Conservation (phyloP, 2,113 vertebrate species). For the Butorides virescens region DNA sequence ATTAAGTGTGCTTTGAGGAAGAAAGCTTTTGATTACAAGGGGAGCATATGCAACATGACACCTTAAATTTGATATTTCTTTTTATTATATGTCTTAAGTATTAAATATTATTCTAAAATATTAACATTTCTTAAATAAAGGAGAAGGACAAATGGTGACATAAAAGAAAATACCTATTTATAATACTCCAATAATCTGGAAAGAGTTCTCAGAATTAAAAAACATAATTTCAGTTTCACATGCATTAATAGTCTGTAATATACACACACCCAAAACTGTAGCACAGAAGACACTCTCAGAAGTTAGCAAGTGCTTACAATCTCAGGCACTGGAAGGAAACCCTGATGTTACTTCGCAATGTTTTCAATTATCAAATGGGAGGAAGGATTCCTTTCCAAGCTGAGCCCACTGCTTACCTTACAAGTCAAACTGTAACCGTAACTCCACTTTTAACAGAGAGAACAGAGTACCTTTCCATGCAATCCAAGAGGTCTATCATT, state of each 20-base stretch:
- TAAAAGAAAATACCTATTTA: not conserved
- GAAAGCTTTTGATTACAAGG: not conserved
- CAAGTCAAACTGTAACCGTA: not conserved
- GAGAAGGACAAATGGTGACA: not conserved
- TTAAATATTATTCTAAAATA: not conserved
- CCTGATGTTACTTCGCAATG: not conserved
- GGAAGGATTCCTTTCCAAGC: not conserved
- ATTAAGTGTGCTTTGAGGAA: not conserved
- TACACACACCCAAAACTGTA: not conserved
- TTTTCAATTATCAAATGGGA: not conserved
- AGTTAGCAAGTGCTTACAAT: not conserved
- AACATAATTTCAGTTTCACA: not conserved
- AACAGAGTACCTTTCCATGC: not conserved
- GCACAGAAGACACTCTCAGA: not conserved
- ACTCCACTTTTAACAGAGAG: not conserved
- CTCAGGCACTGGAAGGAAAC: not conserved
- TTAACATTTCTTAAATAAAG: not conserved
- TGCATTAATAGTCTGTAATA: not conserved
- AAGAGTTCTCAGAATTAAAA: not conserved
- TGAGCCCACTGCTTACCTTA: not conserved
- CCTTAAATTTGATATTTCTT: not conserved
- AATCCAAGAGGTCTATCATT: not conserved
- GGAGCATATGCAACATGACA: not conserved
- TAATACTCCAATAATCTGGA: not conserved
- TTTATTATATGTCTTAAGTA: not conserved